Evolutionary conservation across 92 coral and sea anemone genomes (phyloP).

Genomic region (Bergia sp.): DNA sequence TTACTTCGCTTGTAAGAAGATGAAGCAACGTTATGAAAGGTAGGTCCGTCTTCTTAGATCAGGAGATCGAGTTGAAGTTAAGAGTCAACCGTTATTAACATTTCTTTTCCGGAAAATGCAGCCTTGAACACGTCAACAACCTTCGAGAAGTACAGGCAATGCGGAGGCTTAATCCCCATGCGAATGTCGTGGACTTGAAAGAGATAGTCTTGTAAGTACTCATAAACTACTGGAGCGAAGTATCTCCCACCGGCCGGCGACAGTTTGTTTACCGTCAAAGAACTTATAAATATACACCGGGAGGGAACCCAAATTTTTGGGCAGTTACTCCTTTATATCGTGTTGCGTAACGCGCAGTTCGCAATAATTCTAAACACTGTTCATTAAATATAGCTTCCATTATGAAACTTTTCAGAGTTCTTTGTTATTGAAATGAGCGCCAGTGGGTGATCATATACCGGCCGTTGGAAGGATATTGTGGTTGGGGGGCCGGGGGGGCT

Average conservation of each 20-base stretch:
- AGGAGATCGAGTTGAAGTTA: too few relatives aligned
- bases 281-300: not conserved
- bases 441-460: not conserved
- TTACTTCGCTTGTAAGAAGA: conserved; percentile 97
- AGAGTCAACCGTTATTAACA: not conserved
- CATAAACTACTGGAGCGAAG: not conserved
- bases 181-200: conserved; percentile 90
- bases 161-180: conserved; percentile 94
- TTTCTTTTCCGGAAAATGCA: conserved; percentile 20
- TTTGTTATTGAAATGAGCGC: conserved; percentile 4
- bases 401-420: not conserved
- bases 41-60: conserved; percentile 1
- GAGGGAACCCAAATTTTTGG: not conserved
- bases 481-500: too few relatives aligned
- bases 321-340: not conserved
- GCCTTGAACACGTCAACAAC: conserved; percentile 96
- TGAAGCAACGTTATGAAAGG: conserved; percentile 98
- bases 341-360: not conserved
- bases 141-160: conserved; percentile 95
- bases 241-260: not conserved
- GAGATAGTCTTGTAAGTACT: conserved; percentile 93
- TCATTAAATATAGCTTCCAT: not conserved
- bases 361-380: not conserved
- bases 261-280: not conserved
- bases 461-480: too few relatives aligned